Conservation (phyloP, 2,113 vertebrate genomes). For the Perccottus glenii region DNA sequence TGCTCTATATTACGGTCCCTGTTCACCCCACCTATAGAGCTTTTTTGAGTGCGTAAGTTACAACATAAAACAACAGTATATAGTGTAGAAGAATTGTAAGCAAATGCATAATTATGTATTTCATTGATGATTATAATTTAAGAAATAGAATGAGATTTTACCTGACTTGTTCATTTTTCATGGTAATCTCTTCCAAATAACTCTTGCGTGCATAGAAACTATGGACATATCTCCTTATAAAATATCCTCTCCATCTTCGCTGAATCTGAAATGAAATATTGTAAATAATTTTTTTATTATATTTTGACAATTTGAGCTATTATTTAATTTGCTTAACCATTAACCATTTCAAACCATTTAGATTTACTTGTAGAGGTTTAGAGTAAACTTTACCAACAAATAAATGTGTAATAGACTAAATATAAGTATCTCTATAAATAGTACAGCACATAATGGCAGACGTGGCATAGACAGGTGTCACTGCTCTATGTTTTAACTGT, state of each 20-base stretch:
- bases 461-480: conserved; percentile 50
- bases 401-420: background rate
- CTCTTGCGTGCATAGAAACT: conserved; percentile 88
- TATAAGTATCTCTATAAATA: background rate
- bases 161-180: conserved; percentile 87
- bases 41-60: no score
- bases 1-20: conserved; percentile 13
- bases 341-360: no score
- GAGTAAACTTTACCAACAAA: no score
- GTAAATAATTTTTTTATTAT: no score
- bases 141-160: conserved; percentile 64
- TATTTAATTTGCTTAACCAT: no score
- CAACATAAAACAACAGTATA: no score
- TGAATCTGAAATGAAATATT: conserved; percentile 86
- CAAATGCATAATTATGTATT: no score
- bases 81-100: no score
- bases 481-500: conserved; percentile 54
- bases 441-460: conserved; percentile 25
- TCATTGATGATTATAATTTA: background rate
- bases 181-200: conserved; percentile 82
- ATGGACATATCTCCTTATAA: conserved; percentile 86
- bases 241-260: conserved; percentile 87
- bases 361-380: no score
- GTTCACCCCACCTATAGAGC: background rate
- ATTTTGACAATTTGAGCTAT: background rate